Percentiles rank a stretch among this genome's conserved stretches.
These are phyloP conservation scores for Frankliniella intonsa DNA, from an alignment of 2,888 invertebrate species.

Conservation along the genomic window DNA sequence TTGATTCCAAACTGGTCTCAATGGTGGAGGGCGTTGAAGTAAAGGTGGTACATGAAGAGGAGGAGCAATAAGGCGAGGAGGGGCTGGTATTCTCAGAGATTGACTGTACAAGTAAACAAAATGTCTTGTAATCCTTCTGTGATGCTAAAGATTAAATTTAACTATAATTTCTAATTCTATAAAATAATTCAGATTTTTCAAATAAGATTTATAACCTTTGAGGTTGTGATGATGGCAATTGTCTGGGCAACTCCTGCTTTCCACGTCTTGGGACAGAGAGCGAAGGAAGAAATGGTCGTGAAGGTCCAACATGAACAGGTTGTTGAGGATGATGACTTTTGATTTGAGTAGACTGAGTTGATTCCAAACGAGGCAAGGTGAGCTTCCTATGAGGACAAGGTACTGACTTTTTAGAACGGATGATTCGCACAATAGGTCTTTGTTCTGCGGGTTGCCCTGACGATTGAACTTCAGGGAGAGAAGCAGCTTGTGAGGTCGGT, in stretches of 20 bases:
- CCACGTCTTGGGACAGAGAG: not conserved
- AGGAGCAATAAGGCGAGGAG: not conserved
- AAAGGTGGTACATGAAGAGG: not conserved
- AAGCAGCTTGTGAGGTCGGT: not conserved
- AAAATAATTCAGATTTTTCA: not conserved
- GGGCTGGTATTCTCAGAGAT: conserved; percentile 13
- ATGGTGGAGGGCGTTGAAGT: not conserved
- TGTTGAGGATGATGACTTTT: not conserved
- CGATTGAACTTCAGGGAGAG: not conserved
- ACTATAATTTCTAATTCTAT: not conserved
- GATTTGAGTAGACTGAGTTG: not conserved
- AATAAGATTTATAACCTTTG: not conserved
- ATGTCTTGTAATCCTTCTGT: not conserved
- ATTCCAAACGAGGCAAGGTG: conserved; percentile 3
- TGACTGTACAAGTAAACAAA: not conserved
- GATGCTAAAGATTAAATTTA: not conserved
- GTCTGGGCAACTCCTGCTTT: not conserved
- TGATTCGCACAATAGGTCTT: not conserved
- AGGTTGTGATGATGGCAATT: not conserved
- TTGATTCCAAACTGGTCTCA: not conserved
- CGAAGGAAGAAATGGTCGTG: not conserved
- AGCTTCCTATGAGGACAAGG: not conserved
- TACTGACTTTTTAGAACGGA: not conserved
- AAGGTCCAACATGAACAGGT: not conserved
- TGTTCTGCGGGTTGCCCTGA: not conserved